Base-by-base conservation (phyloP, 2,113 vertebrate species). In the Neogobius melanostomus region DNA sequence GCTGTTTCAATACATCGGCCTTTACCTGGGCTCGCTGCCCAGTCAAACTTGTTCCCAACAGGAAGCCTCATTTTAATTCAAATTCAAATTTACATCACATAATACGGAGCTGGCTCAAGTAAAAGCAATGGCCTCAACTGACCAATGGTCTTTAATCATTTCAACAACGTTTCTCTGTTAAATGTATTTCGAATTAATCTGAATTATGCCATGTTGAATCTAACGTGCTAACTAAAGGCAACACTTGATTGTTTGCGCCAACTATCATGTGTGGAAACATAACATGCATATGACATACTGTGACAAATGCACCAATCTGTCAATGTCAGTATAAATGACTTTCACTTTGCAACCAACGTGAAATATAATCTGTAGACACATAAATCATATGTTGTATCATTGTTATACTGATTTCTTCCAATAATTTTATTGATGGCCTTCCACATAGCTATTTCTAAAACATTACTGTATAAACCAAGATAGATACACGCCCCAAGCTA, bases 1-100 rank as follows among this genome's bases (percentile, higher is more conserved):
- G 72, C 10, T 82, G 67, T 81, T 79, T 88, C 77, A 82, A 76
- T 78, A 80, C 68, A 78, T 70, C 54, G 77, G 52, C 75, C 60
- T 80, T 64, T 59, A 75, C 54, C 71, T 84, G 72, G 82, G 80
- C 76, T 86, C 50, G n/a, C 16, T 62, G 76, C 82, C 77, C 72
- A 83, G 71, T 43, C 10, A 79, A 85, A 88, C 71, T 50, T 67
- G 60, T 74, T 72, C 28, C 49, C 21, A 69, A 64, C 80, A 65
- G 72, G 60, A 76, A 76, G 56, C 60, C 65, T 68, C 17, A 72
- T 82, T 77, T 76, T 62, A 74, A 69, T 57, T 69, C 52, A 71
- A 73, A 77, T 64, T 81, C 48, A 51, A 77, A 80, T 77, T 67
- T 59, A 72, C 60, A 45, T 72, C 74, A 51, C 64, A 80, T 65